phyloP scores from a whole-genome alignment of 2,113 vertebrate genomes.

The Ceratotherium simum region DNA sequence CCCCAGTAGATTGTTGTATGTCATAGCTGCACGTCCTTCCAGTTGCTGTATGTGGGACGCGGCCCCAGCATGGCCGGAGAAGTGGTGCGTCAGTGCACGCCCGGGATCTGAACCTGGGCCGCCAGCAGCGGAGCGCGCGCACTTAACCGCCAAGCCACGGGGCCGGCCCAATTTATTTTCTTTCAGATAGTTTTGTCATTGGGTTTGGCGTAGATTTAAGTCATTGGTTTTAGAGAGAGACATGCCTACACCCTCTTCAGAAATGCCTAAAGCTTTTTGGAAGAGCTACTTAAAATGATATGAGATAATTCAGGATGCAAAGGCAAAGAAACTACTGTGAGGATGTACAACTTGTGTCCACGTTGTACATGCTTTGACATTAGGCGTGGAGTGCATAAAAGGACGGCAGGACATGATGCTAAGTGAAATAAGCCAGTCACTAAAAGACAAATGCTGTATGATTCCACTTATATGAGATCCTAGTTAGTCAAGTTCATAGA shows the following conservation, averaged over 20 bases:
- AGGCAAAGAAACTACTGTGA: not conserved
- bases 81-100: too few species aligned
- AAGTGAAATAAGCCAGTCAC: not conserved
- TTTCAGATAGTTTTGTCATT: not conserved
- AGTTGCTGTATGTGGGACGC: too few species aligned
- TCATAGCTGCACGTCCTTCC: too few species aligned
- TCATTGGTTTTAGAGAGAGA: slow-evolving; percentile 1
- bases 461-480: not conserved
- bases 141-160: too few species aligned
- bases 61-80: too few species aligned
- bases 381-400: not conserved
- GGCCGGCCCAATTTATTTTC: not conserved
- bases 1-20: too few species aligned
- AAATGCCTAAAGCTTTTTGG: not conserved
- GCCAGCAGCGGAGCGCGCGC: too few species aligned
- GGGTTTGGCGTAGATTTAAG: not conserved
- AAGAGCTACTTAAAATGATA: not conserved
- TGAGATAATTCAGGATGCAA: not conserved
- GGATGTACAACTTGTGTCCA: not conserved
- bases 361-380: not conserved
- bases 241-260: not conserved
- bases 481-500: not conserved
- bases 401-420: not conserved
- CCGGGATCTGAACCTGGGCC: too few species aligned
- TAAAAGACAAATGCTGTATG: not conserved